A percentile compares a stretch with the other conserved stretches of the same genome.
Evolutionary conservation across 2,888 invertebrate species (phyloP).

Genomic region (Stomorhina lunata): DNA sequence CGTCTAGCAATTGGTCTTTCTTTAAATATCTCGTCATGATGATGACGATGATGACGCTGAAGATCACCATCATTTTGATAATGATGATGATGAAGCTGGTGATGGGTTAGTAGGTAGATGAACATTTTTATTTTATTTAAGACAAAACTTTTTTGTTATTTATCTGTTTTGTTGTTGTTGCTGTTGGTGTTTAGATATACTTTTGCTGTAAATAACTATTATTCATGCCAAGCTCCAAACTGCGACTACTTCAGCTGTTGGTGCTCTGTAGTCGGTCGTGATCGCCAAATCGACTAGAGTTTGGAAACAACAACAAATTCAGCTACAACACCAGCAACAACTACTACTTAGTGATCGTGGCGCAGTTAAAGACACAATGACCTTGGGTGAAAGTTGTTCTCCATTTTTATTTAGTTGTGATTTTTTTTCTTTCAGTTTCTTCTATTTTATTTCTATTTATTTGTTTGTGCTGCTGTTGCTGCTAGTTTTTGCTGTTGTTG

Average conservation of each 20-base stretch:
- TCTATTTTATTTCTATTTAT: constrained; percentile 35
- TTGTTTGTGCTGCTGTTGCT: constrained; percentile 31
- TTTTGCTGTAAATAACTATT: neutral
- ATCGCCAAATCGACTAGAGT: constrained; percentile 58
- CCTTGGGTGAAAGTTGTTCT: constrained; percentile 72
- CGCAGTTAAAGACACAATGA: constrained; percentile 72
- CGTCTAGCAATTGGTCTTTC: neutral
- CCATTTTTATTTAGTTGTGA: constrained; percentile 70
- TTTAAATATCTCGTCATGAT: neutral
- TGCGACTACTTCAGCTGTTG: neutral
- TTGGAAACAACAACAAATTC: constrained; percentile 15
- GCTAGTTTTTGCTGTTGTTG: constrained; percentile 24
- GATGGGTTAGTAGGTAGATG: constrained; percentile 32
- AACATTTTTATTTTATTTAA: constrained; percentile 29
- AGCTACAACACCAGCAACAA: constrained; percentile 25
- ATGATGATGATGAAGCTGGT: constrained; percentile 18
- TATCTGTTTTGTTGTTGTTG: constrained; percentile 5
- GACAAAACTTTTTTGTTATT: constrained; percentile 33
- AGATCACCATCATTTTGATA: neutral
- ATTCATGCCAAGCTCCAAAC: neutral
- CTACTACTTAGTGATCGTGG: constrained; percentile 38
- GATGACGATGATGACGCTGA: neutral
- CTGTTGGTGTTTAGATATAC: neutral
- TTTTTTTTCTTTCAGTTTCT: constrained; percentile 64
- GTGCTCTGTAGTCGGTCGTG: constrained; percentile 44